phyloP scores from a whole-genome alignment of 2,797 vertebrate species.

The Halcyon chelicuti region DNA sequence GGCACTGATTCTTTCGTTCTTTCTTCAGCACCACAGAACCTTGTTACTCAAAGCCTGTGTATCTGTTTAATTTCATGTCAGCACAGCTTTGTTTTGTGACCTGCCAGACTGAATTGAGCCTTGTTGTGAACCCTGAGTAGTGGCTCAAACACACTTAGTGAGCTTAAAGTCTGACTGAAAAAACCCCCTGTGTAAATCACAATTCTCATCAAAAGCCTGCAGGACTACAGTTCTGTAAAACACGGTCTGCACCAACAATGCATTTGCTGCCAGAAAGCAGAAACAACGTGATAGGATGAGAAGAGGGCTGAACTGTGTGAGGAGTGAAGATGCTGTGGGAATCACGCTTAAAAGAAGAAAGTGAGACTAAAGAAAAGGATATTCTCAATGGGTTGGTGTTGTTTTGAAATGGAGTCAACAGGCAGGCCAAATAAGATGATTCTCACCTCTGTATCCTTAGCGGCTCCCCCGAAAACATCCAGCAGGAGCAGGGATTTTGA shows the following conservation, averaged over 20 bases:
- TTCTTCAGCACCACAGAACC: background rate
- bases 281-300: background rate
- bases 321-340: background rate
- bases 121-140: background rate
- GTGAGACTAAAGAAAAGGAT: background rate
- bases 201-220: background rate
- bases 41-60: background rate
- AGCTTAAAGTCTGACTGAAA: background rate
- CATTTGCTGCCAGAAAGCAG: background rate
- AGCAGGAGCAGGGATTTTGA: background rate
- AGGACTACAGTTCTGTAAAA: background rate
- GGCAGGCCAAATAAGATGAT: background rate
- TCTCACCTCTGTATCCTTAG: background rate
- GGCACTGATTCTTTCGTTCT: background rate
- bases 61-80: rapidly evolving
- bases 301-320: background rate
- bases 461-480: background rate
- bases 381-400: background rate
- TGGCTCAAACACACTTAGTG: rapidly evolving
- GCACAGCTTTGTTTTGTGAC: rapidly evolving
- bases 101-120: background rate
- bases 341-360: background rate
- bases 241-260: background rate
- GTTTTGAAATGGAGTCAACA: background rate
- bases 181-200: background rate